These are phyloP conservation scores for Epinephelus fuscoguttatus DNA, from an alignment of 2,113 vertebrate species.

Conservation along the genomic window DNA sequence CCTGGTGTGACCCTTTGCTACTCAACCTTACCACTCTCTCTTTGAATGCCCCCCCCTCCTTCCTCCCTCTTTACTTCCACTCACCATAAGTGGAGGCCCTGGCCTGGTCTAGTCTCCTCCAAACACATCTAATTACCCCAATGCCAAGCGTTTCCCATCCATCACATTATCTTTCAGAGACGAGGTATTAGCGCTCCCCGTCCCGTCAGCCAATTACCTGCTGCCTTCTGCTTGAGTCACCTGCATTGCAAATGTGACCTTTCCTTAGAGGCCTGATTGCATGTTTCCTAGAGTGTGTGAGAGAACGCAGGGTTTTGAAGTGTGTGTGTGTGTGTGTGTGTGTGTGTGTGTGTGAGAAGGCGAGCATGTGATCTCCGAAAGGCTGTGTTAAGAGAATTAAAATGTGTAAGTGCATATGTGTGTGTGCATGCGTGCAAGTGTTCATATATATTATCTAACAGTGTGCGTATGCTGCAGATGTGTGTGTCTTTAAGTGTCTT, in stretches of 20 bases:
- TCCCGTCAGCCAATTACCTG: conserved; percentile 95
- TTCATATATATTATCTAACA: conserved; percentile 37
- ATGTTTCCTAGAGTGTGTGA: conserved; percentile 86
- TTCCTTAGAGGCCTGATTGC: conserved; percentile 93
- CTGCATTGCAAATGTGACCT: conserved; percentile 99
- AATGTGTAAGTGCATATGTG: conserved; percentile 28
- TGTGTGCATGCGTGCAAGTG: conserved; percentile 25
- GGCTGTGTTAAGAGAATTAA: conserved; percentile 61
- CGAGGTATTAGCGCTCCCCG: conserved; percentile 87
- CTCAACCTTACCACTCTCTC: conserved; percentile 49
- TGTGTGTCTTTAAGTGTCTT: conserved; percentile 5
- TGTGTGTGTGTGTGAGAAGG: conserved; percentile 19
- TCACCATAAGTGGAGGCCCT: conserved; percentile 78
- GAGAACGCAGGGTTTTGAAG: conserved; percentile 51
- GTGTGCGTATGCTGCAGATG: conserved; percentile 9
- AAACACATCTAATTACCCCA: conserved; percentile 91
- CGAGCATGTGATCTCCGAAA: conserved; percentile 46
- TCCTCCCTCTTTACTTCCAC: conserved; percentile 54
- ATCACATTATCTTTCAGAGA: conserved; percentile 88
- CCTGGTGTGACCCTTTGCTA: conserved; percentile 49
- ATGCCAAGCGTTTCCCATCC: conserved; percentile 88
- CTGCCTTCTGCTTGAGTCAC: conserved; percentile 86
- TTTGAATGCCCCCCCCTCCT: conserved; percentile 37
- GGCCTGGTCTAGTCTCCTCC: conserved; percentile 73
- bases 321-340: conserved; percentile 18